Conservation (phyloP, 2,888 invertebrate species). For the Drosophila birchii region DNA sequence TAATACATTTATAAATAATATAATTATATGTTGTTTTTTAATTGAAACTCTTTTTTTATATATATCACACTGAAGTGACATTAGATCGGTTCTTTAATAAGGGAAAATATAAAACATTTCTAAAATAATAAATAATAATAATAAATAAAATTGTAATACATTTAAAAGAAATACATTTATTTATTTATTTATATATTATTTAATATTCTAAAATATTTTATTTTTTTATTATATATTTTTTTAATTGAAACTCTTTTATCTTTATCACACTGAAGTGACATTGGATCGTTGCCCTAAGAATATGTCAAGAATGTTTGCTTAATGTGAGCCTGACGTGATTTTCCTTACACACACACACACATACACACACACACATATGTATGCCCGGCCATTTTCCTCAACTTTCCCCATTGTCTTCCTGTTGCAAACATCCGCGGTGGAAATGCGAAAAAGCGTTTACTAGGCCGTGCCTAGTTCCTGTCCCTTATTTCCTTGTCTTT, state of each 20-base stretch:
- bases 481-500: conserved; percentile 1
- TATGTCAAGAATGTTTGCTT: conserved; percentile 36
- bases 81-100: too few relatives aligned
- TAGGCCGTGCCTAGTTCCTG: conserved; percentile 70
- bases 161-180: too few relatives aligned
- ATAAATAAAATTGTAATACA: neutral
- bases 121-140: neutral
- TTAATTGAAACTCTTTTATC: neutral
- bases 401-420: conserved; percentile 32
- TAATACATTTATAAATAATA: too few relatives aligned
- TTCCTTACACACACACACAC: conserved; percentile 14
- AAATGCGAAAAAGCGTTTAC: conserved; percentile 28
- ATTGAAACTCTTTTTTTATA: too few relatives aligned
- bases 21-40: too few relatives aligned
- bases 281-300: neutral
- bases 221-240: too few relatives aligned
- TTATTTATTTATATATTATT: too few relatives aligned
- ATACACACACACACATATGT: neutral
- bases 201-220: too few relatives aligned
- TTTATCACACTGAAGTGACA: neutral
- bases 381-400: neutral
- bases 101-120: neutral
- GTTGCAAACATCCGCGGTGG: conserved; percentile 71
- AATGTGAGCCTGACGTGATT: conserved; percentile 76
- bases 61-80: too few relatives aligned